Base-by-base conservation (phyloP, 30 jellyfish, hydroid and myxozoan species). In the Hydractinia symbiolongicarpus region DNA sequence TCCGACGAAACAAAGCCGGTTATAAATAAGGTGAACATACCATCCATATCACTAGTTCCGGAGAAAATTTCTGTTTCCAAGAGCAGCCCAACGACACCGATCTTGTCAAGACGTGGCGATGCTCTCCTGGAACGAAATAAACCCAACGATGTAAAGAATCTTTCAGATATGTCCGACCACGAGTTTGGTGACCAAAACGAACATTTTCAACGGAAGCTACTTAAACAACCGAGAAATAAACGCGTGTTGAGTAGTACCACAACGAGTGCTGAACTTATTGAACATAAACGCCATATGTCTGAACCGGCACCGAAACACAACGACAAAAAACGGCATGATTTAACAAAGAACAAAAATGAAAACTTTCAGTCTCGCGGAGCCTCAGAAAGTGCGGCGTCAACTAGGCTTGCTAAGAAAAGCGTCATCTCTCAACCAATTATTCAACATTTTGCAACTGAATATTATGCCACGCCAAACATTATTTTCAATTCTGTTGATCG, bases 251-350 rank as follows among this genome's bases (percentile, higher is more conserved):
- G 88, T 15, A 83, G 96, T 55, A 84, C 54, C 58, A 94, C 99
- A 14, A 82, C 97, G 44, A 94, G 96, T 51, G 97, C 99, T 5
- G 99, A 94, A 79, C 95, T 94, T 5, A 94, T 94, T 66, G 87
- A 82, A 70, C 99, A 94, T 73, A 85, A 79, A 71, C 85, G 95
- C 4, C 84, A 79, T 4, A 7, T 79, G 15, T 9, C 76, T 9
- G 81, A 54, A 10, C 80, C 76, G 8, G 13, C 57, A 19, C 77
- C 81, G 53, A 58, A 72, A 9, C 81, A 9, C 9, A 72, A 74
- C 21, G 64, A 4, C n/a, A 58, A 74, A 10, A 49, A 44, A 50
- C 20, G 53, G 16, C 51, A 2, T 14, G 52, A 49, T 14, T 44
- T 49, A 49, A 16, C 77, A 9, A 8, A 49, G 7, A 72, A 4